Conservation (phyloP, 2,888 invertebrate genomes). For the Anorthoa munda region DNA sequence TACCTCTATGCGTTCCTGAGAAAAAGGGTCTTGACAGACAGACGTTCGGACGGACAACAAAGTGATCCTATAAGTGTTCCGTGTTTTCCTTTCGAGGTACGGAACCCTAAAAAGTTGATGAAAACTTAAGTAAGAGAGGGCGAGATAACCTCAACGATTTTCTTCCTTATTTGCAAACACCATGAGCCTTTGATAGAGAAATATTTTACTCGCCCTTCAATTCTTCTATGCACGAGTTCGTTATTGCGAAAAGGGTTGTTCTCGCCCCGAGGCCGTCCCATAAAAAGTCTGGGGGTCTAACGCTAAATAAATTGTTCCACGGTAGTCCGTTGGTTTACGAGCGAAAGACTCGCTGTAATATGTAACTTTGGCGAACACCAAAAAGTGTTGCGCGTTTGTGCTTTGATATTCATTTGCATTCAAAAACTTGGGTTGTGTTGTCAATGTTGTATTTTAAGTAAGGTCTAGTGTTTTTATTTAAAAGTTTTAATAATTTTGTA, state of each 20-base stretch:
- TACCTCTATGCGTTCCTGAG: too few relatives aligned
- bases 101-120: constrained; percentile 56
- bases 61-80: too few relatives aligned
- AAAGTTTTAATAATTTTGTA: constrained; percentile 2
- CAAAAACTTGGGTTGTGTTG: constrained; percentile 19
- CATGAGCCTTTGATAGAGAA: constrained; percentile 58
- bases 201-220: constrained; percentile 55
- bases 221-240: constrained; percentile 62
- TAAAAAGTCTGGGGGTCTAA: constrained; percentile 71
- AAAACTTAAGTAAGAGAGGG: constrained; percentile 39
- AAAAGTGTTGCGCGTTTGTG: constrained; percentile 8
- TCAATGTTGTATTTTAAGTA: background rate
- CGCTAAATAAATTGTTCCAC: constrained; percentile 77
- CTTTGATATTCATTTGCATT: constrained; percentile 30
- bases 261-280: constrained; percentile 45
- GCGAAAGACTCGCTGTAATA: constrained; percentile 65
- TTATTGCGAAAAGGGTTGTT: constrained; percentile 67
- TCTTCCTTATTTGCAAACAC: constrained; percentile 56
- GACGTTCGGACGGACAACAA: too few relatives aligned
- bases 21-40: too few relatives aligned
- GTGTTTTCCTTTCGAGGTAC: too few relatives aligned
- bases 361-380: constrained; percentile 28
- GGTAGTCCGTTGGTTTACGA: constrained; percentile 68
- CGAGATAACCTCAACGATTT: constrained; percentile 49
- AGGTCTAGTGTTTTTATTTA: background rate